Conservation (phyloP, 2,888 invertebrate genomes). For the Thera britannica region DNA sequence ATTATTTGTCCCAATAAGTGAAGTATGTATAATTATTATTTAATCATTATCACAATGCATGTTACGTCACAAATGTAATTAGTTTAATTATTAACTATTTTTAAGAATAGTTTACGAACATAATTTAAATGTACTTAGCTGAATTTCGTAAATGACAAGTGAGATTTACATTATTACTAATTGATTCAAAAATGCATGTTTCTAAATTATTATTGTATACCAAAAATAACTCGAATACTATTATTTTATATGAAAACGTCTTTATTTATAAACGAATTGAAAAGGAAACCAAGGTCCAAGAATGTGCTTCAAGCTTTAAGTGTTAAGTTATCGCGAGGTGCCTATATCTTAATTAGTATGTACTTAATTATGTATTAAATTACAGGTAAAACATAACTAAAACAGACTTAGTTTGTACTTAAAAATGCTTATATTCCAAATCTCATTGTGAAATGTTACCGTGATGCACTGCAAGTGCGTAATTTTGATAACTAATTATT, state of each 20-base stretch:
- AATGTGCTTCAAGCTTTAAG: conserved; percentile 49
- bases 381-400: conserved; percentile 31
- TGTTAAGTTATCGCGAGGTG: conserved; percentile 53
- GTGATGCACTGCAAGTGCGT: conserved; percentile 45
- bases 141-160: conserved; percentile 61
- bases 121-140: conserved; percentile 44
- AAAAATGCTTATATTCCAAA: conserved; percentile 43
- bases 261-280: conserved; percentile 30
- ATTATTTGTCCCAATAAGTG: conserved; percentile 49
- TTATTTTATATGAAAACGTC: conserved; percentile 18
- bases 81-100: conserved; percentile 52
- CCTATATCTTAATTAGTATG: conserved; percentile 52
- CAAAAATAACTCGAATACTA: conserved; percentile 38
- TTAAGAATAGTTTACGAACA: conserved; percentile 61
- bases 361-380: conserved; percentile 57
- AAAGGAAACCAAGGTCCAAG: conserved; percentile 45
- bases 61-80: conserved; percentile 52
- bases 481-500: conserved; percentile 48
- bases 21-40: conserved; percentile 45
- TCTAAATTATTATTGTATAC: conserved; percentile 41
- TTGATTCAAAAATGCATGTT: conserved; percentile 23
- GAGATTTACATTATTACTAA: conserved; percentile 53
- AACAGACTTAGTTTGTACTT: conserved; percentile 37
- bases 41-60: conserved; percentile 41
- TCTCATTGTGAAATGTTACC: conserved; percentile 46